These are phyloP conservation scores for Acanthurus tractus DNA, from an alignment of 2,797 vertebrate genomes.

Conservation along the genomic window DNA sequence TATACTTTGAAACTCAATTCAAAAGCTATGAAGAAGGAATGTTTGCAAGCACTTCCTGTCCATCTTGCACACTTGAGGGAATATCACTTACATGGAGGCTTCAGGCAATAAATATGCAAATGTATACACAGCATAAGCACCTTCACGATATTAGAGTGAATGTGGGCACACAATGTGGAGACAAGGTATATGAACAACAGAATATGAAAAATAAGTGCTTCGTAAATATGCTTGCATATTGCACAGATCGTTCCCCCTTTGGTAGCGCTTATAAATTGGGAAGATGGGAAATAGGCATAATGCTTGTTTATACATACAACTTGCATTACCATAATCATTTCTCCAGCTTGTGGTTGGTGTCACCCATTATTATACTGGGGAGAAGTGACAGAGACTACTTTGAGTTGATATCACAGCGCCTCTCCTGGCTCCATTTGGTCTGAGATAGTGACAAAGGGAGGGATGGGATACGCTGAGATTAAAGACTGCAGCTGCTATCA, in stretches of 20 bases:
- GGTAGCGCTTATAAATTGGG: conserved; percentile 42
- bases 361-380: conserved; percentile 45
- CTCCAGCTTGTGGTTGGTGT: conserved; percentile 48
- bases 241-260: conserved; percentile 40
- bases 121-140: conserved; percentile 48
- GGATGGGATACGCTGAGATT: conserved; percentile 39
- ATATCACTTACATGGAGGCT: conserved; percentile 51
- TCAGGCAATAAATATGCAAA: conserved; percentile 73
- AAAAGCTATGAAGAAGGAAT: conserved; percentile 19
- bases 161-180: neutral
- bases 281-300: conserved; percentile 60
- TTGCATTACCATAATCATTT: conserved; percentile 59
- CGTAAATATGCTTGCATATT: conserved; percentile 51
- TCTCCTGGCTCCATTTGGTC: conserved; percentile 44
- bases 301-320: conserved; percentile 61
- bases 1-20: conserved; percentile 17
- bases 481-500: conserved; percentile 36
- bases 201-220: conserved; percentile 54
- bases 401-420: conserved; percentile 43
- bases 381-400: conserved; percentile 56
- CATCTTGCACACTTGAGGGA: conserved; percentile 55
- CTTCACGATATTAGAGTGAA: conserved; percentile 27
- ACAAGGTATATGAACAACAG: conserved; percentile 36
- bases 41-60: conserved; percentile 30
- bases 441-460: conserved; percentile 43